Base-by-base conservation (phyloP, 2,888 invertebrate species). In the Sthenelais limicola region DNA sequence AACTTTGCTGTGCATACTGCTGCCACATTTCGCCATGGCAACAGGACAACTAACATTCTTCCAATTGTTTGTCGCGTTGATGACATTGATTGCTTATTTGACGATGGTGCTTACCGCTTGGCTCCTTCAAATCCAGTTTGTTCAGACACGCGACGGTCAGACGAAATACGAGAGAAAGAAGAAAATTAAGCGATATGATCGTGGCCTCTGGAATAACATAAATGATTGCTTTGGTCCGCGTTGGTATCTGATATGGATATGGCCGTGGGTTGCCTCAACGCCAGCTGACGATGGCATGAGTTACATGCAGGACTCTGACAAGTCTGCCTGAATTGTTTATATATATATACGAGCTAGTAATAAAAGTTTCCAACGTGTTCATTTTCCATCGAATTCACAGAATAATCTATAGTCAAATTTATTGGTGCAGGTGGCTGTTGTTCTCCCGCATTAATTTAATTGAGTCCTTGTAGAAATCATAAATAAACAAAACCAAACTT, bases 11-110 rank as follows among this genome's bases (percentile, higher is more conserved):
- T 81, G 82, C 3, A 80, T 86, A 48, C 56, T 83, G 28, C 78
- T 83, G 0, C 88, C 88, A 2, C 88, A 88, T 76, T 73, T 87
- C 91, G 92, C 24, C 1, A 33, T 32, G 5, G 15, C 33, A 2
- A 56, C 56, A 5, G 56, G 56, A 5, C 18, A 24, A 3, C 15
- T 56, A n/a, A 56, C 32, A 15, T 12, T n/a, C 30, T 28, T 56
- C 1, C 56, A 56, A 24, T 28, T 56, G 9, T 56, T 56, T 32
- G 32, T 56, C 12, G n/a, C 30, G n/a, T 32, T 32, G 4, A 56
- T 56, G 56, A 56, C 56, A 5, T n/a, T n/a, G 2, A 56, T 56
- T 4, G 56, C 56, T 12, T 56, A 56, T 33, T 33, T 56, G 12
- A 33, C 33, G 9, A 56, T n/a, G 18, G 32, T 56, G 7, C 56